Evolutionary conservation across 2,797 vertebrate genomes (phyloP).

Genomic region (Lagocephalus sceleratus): DNA sequence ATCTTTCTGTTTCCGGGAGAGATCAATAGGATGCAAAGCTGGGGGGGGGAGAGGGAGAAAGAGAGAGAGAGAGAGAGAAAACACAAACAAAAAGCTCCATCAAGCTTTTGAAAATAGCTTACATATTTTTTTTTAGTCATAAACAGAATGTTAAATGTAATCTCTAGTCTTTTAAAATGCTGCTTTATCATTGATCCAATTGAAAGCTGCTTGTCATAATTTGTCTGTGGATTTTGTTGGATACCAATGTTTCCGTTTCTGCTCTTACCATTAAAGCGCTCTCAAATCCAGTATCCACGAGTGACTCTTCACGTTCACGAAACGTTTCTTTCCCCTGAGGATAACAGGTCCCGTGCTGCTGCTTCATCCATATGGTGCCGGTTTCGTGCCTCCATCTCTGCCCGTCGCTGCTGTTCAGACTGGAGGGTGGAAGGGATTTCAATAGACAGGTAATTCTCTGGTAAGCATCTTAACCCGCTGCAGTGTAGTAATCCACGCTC

Average conservation of each 20-base stretch:
- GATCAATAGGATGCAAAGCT: constrained; percentile 79
- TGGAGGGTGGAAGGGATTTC: constrained; percentile 62
- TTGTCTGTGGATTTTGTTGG: no score
- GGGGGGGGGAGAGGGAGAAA: constrained; percentile 12
- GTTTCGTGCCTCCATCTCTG: constrained; percentile 11
- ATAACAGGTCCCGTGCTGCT: neutral
- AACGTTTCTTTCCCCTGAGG: no score
- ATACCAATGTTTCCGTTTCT: no score
- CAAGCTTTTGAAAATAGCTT: constrained; percentile 9
- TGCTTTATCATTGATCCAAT: no score
- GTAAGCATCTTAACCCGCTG: constrained; percentile 78
- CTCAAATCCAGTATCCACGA: no score
- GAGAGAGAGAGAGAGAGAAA: constrained; percentile 4
- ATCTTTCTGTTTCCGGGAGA: constrained; percentile 75
- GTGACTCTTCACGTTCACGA: no score
- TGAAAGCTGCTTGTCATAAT: no score
- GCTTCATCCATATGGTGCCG: constrained; percentile 11
- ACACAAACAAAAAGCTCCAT: constrained; percentile 16
- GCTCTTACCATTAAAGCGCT: no score
- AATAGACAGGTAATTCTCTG: constrained; percentile 71
- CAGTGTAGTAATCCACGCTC: constrained; percentile 67
- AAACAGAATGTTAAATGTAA: no score
- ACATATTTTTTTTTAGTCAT: no score
- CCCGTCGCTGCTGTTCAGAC: constrained; percentile 46
- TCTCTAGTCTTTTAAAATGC: no score